Conservation (phyloP, 2,113 vertebrate species). For the Acanthochromis polyacanthus region DNA sequence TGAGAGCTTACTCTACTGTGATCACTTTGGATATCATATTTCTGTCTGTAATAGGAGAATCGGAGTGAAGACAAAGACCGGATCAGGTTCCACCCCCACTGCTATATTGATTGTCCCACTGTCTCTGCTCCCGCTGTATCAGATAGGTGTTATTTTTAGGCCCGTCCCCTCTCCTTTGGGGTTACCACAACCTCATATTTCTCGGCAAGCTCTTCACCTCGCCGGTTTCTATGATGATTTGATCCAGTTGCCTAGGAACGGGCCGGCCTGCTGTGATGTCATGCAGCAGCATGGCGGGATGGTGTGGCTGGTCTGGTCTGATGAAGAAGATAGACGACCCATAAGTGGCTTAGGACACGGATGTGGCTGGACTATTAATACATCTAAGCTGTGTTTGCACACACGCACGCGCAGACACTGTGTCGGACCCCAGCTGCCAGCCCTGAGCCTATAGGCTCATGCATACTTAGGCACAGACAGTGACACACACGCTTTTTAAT, state of each 20-base stretch:
- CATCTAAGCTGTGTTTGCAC: conserved; percentile 76
- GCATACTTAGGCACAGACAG: conserved; percentile 42
- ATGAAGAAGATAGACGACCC: conserved; percentile 67
- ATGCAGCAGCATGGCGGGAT: conserved; percentile 73
- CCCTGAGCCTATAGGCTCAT: conserved; percentile 38
- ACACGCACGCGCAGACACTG: conserved; percentile 23
- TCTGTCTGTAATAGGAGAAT: conserved; percentile 51
- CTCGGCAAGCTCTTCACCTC: conserved; percentile 15
- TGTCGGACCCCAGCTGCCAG: conserved; percentile 45
- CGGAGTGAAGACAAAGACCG: conserved; percentile 12
- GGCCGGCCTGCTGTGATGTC: conserved; percentile 84
- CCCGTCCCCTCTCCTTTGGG: conserved; percentile 39
- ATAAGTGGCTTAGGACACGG: conserved; percentile 79
- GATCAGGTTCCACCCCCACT: conserved; percentile 46
- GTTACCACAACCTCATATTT: conserved; percentile 77
- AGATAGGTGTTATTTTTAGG: conserved; percentile 63
- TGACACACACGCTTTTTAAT: conserved; percentile 40
- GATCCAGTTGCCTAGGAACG: conserved; percentile 91
- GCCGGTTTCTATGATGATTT: conserved; percentile 86
- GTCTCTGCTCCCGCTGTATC: conserved; percentile 37
- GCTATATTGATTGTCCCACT: conserved; percentile 19
- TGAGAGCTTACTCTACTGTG: conserved; percentile 21
- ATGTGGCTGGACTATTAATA: conserved; percentile 73
- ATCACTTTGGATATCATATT: conserved; percentile 49
- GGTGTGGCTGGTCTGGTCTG: conserved; percentile 73